phyloP scores from a whole-genome alignment of 2,888 invertebrate species.

The Troides helena region DNA sequence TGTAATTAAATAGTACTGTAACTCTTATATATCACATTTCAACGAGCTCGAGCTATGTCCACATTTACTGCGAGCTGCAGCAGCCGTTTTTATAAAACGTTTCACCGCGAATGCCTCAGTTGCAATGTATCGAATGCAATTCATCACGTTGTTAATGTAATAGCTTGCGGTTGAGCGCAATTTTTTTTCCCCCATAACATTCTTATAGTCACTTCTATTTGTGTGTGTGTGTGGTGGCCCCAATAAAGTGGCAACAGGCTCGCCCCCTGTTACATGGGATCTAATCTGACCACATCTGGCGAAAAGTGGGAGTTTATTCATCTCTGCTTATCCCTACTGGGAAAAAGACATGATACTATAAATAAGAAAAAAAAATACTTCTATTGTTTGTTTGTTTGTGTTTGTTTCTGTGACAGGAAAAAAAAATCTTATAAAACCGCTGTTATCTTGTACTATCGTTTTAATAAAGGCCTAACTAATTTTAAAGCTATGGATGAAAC shows the following conservation, averaged over 20 bases:
- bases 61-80: conserved; percentile 9
- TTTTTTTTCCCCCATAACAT: neutral
- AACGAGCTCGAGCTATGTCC: neutral
- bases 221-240: no score
- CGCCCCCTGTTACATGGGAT: no score
- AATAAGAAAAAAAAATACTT: no score
- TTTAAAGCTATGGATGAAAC: no score
- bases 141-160: conserved; percentile 2
- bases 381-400: no score
- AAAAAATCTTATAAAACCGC: neutral
- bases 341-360: no score
- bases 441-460: neutral
- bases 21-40: conserved; percentile 1
- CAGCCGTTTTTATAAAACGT: conserved; percentile 8
- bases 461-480: no score
- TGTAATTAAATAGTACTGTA: conserved; percentile 5
- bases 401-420: neutral
- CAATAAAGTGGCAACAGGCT: no score
- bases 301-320: no score
- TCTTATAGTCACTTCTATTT: no score
- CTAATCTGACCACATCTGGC: no score
- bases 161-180: neutral
- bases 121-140: conserved; percentile 11
- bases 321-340: no score
- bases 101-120: conserved; percentile 4